Conservation (phyloP, 2,797 vertebrate species). For the Halcyon chelicuti region DNA sequence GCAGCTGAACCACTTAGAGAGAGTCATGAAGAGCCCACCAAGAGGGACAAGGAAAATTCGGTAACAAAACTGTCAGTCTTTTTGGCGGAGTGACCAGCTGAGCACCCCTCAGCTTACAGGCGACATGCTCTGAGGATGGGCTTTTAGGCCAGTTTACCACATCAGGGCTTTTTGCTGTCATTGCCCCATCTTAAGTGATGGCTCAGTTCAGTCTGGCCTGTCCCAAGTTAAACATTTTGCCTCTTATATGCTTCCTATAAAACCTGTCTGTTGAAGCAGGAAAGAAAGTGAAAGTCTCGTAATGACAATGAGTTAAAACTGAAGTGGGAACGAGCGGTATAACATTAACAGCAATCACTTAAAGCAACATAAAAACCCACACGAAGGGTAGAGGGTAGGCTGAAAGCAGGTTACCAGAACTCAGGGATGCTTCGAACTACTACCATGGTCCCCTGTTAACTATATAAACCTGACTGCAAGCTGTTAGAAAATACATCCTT, state of each 20-base stretch:
- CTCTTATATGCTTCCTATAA: background rate
- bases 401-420: background rate
- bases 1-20: background rate
- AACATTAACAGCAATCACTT: background rate
- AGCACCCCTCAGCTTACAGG: background rate
- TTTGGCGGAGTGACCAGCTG: background rate
- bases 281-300: background rate
- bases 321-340: background rate
- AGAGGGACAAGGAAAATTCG: background rate
- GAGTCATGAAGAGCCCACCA: background rate
- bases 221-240: background rate
- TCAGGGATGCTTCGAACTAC: background rate
- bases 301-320: background rate
- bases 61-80: background rate
- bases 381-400: background rate
- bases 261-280: background rate
- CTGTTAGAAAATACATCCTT: background rate
- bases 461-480: background rate
- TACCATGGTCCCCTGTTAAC: background rate
- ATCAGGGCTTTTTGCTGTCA: background rate
- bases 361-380: background rate
- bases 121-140: accelerated
- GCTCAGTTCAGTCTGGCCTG: background rate
- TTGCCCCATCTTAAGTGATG: background rate
- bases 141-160: background rate